A percentile compares a stretch with the other conserved stretches of the same genome.
Conservation (phyloP, 2,888 invertebrate species). For the Tolmerus cingulatus region DNA sequence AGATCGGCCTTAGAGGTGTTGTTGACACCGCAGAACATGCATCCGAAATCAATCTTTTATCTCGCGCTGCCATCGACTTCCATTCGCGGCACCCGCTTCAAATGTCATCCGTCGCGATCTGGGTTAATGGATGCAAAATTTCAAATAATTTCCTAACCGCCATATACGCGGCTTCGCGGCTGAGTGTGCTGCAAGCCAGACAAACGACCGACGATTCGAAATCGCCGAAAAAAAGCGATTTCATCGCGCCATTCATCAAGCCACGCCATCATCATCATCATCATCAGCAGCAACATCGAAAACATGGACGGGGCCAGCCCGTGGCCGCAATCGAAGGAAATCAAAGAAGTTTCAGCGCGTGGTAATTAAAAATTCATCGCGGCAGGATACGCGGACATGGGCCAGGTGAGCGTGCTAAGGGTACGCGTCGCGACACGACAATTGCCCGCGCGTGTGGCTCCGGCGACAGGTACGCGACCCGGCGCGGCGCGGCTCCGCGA, state of each 20-base stretch:
- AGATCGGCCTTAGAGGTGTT: background rate
- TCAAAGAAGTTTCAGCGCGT: background rate
- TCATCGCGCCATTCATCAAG: background rate
- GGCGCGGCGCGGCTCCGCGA: background rate
- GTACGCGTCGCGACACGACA: background rate
- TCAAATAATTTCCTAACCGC: slow-evolving; percentile 16
- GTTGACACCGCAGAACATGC: background rate
- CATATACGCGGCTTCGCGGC: background rate
- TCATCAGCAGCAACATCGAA: too few species aligned
- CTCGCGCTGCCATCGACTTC: background rate
- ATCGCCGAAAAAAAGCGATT: background rate
- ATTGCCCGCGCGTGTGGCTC: background rate
- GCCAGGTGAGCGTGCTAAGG: background rate
- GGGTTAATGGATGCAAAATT: slow-evolving; percentile 14
- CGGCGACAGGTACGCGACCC: background rate
- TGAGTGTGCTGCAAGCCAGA: background rate
- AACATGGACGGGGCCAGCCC: background rate
- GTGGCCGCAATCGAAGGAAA: background rate
- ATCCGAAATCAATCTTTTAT: background rate
- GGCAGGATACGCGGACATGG: background rate
- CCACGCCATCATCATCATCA: background rate
- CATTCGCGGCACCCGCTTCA: background rate
- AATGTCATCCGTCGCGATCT: background rate
- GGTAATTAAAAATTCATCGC: slow-evolving; percentile 1
- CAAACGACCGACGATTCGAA: background rate